Conservation (phyloP, 1,140 invertebrate species). For the Neelides sp. region DNA sequence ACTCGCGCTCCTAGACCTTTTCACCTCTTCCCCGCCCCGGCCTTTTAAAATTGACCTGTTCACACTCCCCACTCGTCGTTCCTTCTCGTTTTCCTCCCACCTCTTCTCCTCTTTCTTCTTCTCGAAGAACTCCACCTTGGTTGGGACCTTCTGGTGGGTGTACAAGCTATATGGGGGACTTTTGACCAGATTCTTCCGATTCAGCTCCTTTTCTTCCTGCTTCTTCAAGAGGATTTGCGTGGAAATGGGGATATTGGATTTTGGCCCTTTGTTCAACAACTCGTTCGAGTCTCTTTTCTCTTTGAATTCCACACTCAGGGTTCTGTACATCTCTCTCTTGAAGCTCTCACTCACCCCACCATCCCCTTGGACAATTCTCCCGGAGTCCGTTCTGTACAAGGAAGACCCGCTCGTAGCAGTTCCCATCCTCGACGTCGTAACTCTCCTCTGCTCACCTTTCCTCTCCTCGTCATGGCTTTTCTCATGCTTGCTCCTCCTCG, state of each 20-base stretch:
- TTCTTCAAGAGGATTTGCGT: constrained; percentile 21
- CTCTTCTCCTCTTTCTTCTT: constrained; percentile 15
- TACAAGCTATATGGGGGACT: constrained; percentile 24
- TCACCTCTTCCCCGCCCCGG: constrained; percentile 21
- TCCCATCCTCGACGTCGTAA: constrained; percentile 24
- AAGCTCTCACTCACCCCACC: constrained; percentile 45
- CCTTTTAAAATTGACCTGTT: too few relatives aligned
- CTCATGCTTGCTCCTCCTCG: neutral
- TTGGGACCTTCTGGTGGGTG: constrained; percentile 20
- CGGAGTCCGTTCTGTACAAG: constrained; percentile 7
- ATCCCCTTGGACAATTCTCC: constrained; percentile 17
- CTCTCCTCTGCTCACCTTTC: neutral
- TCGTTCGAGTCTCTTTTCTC: constrained; percentile 34
- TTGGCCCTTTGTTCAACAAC: constrained; percentile 3
- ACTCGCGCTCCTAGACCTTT: constrained; percentile 6
- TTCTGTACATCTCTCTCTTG: constrained; percentile 56
- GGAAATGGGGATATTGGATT: constrained; percentile 29
- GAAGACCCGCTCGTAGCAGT: neutral
- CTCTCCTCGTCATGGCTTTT: neutral
- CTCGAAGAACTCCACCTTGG: constrained; percentile 25
- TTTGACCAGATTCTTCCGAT: constrained; percentile 8
- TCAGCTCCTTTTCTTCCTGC: constrained; percentile 12
- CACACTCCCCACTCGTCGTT: constrained; percentile 1
- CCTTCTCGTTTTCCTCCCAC: neutral
- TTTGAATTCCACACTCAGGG: constrained; percentile 55